These are phyloP conservation scores for Morpho deidamia DNA, from an alignment of 2,888 invertebrate species.

Conservation along the genomic window DNA sequence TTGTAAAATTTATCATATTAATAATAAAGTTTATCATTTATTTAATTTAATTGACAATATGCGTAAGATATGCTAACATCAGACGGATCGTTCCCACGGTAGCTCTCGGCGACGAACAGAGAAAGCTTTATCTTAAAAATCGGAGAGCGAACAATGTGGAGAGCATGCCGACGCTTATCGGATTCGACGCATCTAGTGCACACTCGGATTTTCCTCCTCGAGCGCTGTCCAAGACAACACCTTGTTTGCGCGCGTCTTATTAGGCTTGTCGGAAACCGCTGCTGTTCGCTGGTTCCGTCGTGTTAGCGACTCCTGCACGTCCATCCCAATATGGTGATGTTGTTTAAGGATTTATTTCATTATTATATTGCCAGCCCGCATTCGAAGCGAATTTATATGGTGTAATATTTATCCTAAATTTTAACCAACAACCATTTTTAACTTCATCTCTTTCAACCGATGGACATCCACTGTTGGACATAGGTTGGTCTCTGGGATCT, in stretches of 20 bases:
- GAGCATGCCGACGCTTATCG: constrained; percentile 71
- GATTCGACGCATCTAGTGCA: constrained; percentile 57
- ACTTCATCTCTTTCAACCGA: no score
- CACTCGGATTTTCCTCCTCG: constrained; percentile 62
- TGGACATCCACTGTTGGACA: no score
- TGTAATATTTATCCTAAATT: background rate
- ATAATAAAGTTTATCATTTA: no score
- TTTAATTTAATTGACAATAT: constrained; percentile 15
- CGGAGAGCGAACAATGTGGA: constrained; percentile 69
- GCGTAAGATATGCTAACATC: constrained; percentile 37
- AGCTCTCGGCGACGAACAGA: constrained; percentile 59
- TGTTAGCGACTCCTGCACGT: constrained; percentile 2
- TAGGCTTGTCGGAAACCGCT: constrained; percentile 35
- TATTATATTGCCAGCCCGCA: background rate
- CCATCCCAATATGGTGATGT: constrained; percentile 5
- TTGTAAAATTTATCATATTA: no score
- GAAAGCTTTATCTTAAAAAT: constrained; percentile 73
- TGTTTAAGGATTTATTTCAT: background rate
- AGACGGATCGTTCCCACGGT: constrained; percentile 64
- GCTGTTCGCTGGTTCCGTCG: constrained; percentile 1
- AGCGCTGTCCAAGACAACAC: constrained; percentile 40
- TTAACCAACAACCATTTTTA: background rate
- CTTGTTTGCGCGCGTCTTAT: constrained; percentile 50
- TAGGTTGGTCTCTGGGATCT: no score
- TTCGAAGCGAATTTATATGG: background rate